Evolutionary conservation across 2,797 vertebrate genomes (phyloP).

Genomic region (Kryptolebias ocellatus): DNA sequence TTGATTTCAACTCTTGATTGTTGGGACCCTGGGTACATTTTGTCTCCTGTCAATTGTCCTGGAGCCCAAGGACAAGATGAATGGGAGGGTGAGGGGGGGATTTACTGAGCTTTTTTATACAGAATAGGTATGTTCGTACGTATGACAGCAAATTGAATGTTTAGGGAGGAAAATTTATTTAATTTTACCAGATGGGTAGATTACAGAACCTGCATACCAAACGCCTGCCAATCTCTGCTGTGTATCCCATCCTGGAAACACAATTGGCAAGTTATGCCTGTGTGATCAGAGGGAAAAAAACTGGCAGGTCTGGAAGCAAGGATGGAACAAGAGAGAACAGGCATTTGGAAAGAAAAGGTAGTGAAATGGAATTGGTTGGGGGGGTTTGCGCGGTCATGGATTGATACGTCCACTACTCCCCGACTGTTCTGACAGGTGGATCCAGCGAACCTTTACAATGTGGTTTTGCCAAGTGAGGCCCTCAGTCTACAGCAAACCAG

Average conservation of each 20-base stretch:
- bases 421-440: conserved; percentile 69
- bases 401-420: conserved; percentile 70
- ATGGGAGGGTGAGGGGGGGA: no score
- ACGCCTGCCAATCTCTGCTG: conserved; percentile 22
- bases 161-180: not conserved
- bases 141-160: not conserved
- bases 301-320: conserved; percentile 45
- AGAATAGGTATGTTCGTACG: not conserved
- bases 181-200: conserved; percentile 3
- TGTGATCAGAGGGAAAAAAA: conserved; percentile 32
- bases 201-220: conserved; percentile 8
- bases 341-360: conserved; percentile 52
- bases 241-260: conserved; percentile 26
- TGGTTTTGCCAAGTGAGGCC: conserved; percentile 39
- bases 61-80: conserved; percentile 25
- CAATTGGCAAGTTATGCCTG: conserved; percentile 30
- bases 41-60: conserved; percentile 19
- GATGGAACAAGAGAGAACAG: conserved; percentile 44
- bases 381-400: conserved; percentile 56
- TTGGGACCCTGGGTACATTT: conserved; percentile 22
- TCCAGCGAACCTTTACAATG: conserved; percentile 52
- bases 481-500: conserved; percentile 15
- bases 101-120: not conserved
- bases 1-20: conserved; percentile 36
- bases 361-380: not conserved